phyloP scores from a whole-genome alignment of 2,113 vertebrate species.

The Caranx melampygus region DNA sequence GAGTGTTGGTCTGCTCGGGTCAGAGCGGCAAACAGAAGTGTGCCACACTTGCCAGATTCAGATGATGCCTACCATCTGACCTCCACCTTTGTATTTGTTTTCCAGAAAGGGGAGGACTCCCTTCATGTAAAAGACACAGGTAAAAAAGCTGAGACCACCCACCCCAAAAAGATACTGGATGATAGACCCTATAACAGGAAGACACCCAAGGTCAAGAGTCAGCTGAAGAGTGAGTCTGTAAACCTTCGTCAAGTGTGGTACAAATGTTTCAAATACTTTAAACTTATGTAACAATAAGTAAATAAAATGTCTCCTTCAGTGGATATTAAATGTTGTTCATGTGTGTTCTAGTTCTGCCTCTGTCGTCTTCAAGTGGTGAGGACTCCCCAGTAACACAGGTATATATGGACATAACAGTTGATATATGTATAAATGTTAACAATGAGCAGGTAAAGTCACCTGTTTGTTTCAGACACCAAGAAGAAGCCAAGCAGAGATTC shows the following conservation, averaged over 20 bases:
- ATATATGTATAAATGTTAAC: not conserved
- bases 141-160: not conserved
- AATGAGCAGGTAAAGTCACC: not conserved
- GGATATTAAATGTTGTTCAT: not conserved
- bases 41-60: no score
- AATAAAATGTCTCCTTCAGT: no score
- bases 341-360: conserved; percentile 73
- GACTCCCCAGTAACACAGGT: conserved; percentile 50
- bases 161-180: not conserved
- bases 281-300: no score
- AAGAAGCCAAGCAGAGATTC: conserved; percentile 27
- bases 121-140: not conserved
- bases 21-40: no score
- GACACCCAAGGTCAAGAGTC: conserved; percentile 47
- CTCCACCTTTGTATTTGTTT: not conserved
- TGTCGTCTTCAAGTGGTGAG: conserved; percentile 79
- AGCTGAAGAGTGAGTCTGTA: conserved; percentile 61
- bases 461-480: conserved; percentile 15
- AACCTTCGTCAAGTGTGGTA: no score
- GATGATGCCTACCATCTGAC: no score
- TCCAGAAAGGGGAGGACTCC: conserved; percentile 6
- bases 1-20: no score
- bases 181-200: conserved; percentile 37
- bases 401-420: no score
- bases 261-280: no score